These are phyloP conservation scores for Apostichopus californicus DNA, from an alignment of 35 echinoderm and acorn worm species.

Conservation along the genomic window DNA sequence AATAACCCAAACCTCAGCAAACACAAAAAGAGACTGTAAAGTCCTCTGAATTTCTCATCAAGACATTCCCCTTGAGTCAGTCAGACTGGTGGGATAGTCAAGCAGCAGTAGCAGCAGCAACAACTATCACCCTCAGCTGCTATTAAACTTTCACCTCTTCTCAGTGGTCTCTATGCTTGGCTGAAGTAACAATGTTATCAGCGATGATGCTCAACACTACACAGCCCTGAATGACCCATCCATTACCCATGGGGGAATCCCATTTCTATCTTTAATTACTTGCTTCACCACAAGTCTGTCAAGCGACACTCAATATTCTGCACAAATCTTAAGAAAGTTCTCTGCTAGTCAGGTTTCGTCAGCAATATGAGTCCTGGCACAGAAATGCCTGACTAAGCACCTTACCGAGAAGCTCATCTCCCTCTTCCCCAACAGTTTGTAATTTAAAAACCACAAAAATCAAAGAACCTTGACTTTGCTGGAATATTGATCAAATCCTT, in stretches of 20 bases:
- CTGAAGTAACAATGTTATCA: neutral
- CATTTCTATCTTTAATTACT: neutral
- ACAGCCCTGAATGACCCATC: neutral
- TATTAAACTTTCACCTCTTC: neutral
- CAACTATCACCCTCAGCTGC: too few species aligned
- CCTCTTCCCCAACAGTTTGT: neutral
- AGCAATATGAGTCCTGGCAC: neutral
- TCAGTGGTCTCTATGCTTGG: neutral
- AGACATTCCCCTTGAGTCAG: too few species aligned
- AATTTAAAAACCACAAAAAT: neutral
- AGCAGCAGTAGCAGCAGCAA: too few species aligned
- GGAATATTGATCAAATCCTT: neutral
- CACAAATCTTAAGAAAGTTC: neutral
- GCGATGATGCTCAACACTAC: neutral
- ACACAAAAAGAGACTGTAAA: too few species aligned
- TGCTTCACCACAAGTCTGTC: neutral
- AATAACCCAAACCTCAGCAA: too few species aligned
- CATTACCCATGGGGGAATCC: neutral
- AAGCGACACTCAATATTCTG: neutral
- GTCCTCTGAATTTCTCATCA: too few species aligned
- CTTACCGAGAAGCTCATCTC: neutral
- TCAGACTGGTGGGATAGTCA: too few species aligned
- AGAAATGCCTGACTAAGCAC: neutral
- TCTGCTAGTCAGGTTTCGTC: neutral
- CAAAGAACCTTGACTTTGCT: neutral